Base-by-base conservation (phyloP, 2,888 invertebrate species). In the Mesorhabditis sp. region DNA sequence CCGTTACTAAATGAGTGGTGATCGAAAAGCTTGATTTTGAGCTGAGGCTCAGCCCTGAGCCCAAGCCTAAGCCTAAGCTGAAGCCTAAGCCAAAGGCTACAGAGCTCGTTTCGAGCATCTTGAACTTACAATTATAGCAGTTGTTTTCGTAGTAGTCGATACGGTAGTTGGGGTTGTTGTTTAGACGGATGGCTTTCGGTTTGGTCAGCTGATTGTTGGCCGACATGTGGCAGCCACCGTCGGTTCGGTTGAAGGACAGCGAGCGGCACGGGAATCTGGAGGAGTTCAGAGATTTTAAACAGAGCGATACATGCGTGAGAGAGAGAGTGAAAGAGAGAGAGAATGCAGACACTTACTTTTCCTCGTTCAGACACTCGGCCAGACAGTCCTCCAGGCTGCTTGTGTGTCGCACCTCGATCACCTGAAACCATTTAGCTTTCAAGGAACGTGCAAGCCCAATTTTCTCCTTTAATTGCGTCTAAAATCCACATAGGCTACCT, bases 111-210 rank as follows among this genome's bases (percentile, higher is more conserved):
- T 50, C 10, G 7, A 50, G 58, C 7, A 50, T 50, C n/a, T 50
- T 43, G 4, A 15, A 75, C 83, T 78, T 62, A 85, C 85, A 75
- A 68, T 86, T 86, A 69, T 80, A 82, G 70, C 86, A 86, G 72
- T 83, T 85, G 73, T 83, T 86, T 71, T 86, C 86, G 68, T 86
- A 86, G 71, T 86, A 86, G 69, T 86, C 86, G 45, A 86, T 82
- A 5, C 86, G 71, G 74, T 76, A 86, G 72, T 86, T 86, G 10
- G 86, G 86, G 67, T 86, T 85, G 75, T 83, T 86, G 74, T 86
- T 86, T 67, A 86, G 73, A 5, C 80, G 76, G 67, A 86, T 81
- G 41, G 77, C 73, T 42, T 77, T 72, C 28, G 86, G 86, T 70
- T 82, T 82, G 69, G 83, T 84, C 44, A 86, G 76, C 69, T 84